Evolutionary conservation across 2,797 vertebrate species (phyloP).

Genomic region (Cephalopachus bancanus): DNA sequence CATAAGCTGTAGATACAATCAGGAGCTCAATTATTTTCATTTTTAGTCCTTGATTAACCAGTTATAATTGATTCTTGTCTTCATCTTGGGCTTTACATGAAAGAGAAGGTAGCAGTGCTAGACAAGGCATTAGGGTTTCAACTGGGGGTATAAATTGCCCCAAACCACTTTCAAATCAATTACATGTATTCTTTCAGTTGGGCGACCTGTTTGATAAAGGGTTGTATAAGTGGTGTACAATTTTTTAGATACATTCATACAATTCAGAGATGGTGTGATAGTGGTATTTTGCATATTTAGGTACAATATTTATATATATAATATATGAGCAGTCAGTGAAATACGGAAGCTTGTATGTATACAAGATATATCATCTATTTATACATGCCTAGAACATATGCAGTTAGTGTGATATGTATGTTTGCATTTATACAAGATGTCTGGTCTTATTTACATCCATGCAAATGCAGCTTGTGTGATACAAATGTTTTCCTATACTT

Average conservation of each 20-base stretch:
- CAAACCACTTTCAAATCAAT: neutral
- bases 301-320: neutral
- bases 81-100: neutral
- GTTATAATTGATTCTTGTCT: too few relatives aligned
- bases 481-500: fast-evolving
- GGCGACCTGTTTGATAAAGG: neutral
- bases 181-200: neutral
- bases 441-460: fast-evolving
- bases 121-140: neutral
- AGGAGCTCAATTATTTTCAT: neutral
- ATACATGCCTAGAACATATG: neutral
- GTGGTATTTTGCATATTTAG: neutral
- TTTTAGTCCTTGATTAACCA: neutral
- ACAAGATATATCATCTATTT: too few relatives aligned
- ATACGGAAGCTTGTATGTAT: neutral
- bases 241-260: neutral
- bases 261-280: neutral
- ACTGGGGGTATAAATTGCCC: too few relatives aligned
- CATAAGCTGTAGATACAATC: neutral
- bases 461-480: neutral
- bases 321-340: neutral
- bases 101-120: neutral
- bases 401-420: neutral
- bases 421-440: neutral
- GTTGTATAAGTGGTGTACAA: neutral